These are phyloP conservation scores for Knipowitschia caucasica DNA, from an alignment of 2,797 vertebrate species.

Conservation along the genomic window DNA sequence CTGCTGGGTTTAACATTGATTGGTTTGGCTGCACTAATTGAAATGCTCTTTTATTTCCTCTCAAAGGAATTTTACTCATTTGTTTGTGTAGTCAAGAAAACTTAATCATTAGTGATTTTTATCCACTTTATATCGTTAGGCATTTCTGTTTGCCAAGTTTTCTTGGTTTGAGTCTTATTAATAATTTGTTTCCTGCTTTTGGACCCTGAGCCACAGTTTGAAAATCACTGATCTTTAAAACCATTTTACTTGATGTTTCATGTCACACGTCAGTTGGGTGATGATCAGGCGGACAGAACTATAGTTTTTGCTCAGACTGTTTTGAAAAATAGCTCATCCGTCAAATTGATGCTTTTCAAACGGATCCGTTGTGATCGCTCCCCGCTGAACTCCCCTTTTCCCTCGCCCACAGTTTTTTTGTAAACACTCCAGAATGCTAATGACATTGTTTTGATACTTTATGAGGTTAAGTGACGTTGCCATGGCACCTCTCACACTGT, in stretches of 20 bases:
- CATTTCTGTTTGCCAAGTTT: too few relatives aligned
- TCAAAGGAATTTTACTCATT: not conserved
- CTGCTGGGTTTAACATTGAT: constrained; percentile 1
- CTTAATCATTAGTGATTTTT: not conserved
- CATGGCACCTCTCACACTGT: constrained; percentile 13
- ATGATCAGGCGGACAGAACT: constrained; percentile 15
- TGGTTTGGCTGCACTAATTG: not conserved
- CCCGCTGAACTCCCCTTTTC: constrained; percentile 8
- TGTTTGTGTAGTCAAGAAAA: not conserved
- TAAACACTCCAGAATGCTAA: constrained; percentile 18
- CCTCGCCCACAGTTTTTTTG: constrained; percentile 11
- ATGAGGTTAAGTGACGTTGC: constrained; percentile 14
- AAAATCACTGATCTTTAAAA: too few relatives aligned
- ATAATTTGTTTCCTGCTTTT: too few relatives aligned
- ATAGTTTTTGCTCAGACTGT: constrained; percentile 6
- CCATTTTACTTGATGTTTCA: not conserved
- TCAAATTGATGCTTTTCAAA: constrained; percentile 17
- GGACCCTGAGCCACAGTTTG: too few relatives aligned
- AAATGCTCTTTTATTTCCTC: not conserved
- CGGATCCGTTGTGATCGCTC: constrained; percentile 16
- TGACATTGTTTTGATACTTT: constrained; percentile 13
- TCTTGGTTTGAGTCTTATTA: too few relatives aligned
- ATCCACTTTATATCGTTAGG: too few relatives aligned
- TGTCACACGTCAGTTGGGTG: constrained; percentile 4
- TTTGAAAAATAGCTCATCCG: constrained; percentile 31